phyloP scores from a whole-genome alignment of 2,797 vertebrate genomes.

The Poeciliopsis turneri region DNA sequence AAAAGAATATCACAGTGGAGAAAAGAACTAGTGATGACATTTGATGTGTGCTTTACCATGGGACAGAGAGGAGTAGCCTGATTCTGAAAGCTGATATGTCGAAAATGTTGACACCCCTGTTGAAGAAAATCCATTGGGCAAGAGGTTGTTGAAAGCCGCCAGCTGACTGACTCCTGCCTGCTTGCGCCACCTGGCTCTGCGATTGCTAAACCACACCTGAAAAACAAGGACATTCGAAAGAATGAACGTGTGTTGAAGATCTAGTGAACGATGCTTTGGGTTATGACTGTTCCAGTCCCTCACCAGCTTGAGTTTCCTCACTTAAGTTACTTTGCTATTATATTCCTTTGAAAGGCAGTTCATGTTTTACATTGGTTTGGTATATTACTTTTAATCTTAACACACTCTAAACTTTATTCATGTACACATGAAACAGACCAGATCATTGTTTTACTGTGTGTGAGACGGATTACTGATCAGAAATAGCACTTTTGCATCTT shows the following conservation, averaged over 20 bases:
- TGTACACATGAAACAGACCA: too few relatives aligned
- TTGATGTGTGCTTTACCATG: slow-evolving; percentile 82
- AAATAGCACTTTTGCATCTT: too few relatives aligned
- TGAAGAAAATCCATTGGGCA: slow-evolving; percentile 93
- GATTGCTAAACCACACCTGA: slow-evolving; percentile 98
- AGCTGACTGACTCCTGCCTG: slow-evolving; percentile 96
- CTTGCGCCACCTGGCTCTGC: slow-evolving; percentile 94
- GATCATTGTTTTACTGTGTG: too few relatives aligned
- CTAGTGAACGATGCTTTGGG: too few relatives aligned
- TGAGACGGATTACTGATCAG: too few relatives aligned
- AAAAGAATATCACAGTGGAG: background rate
- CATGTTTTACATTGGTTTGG: too few relatives aligned
- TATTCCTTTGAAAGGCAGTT: too few relatives aligned
- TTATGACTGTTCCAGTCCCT: too few relatives aligned
- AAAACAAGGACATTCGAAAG: background rate
- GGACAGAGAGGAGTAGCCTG: slow-evolving; percentile 87
- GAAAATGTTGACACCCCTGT: slow-evolving; percentile 92
- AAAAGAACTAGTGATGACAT: background rate
- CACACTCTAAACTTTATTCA: too few relatives aligned
- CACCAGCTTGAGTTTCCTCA: too few relatives aligned
- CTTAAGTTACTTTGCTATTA: too few relatives aligned
- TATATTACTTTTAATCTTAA: too few relatives aligned
- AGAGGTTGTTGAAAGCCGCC: slow-evolving; percentile 94
- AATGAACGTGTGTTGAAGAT: background rate
- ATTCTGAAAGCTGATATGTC: slow-evolving; percentile 92